Evolutionary conservation across 2,888 invertebrate genomes (phyloP), one percentile per base, ranked within the genome.

Genomic region (Caenorhabditis japonica): DNA sequence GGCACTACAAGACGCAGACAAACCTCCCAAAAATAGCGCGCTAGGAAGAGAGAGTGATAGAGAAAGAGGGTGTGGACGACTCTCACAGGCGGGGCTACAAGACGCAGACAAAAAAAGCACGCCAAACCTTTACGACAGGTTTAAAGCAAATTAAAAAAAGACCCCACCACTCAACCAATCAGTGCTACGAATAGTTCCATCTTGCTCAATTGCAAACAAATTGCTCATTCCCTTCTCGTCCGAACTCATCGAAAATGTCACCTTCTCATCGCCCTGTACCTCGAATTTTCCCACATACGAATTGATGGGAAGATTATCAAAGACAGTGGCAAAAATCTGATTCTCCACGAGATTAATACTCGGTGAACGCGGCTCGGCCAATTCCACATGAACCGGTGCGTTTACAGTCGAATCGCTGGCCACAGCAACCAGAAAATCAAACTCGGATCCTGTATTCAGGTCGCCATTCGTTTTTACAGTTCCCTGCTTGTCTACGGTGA

Each of bases 261-360:
- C 64, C 30, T 60, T 38, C 25, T 61, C 61, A 2, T 19, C 47
- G 19, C 44, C 52, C 27, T 13, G 36, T 17, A 64, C 59, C 13
- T 61, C 68, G 3, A 73, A 51, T 47, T 47, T 73, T 19, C 52
- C 60, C 0, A 73, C 39, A 36, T 41, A 73, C 8, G 73, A 73
- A 4, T 51, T 33, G 5, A 56, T 56, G 0, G 73, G 73, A 4
- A 62, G 46, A 15, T 73, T 61, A 19, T 73, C 73, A 25, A 36
- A 73, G 4, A 73, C 58, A 0, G 68, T 46, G 1, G 73, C 73
- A 21, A 73, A 60, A 3, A 73, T 27, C n/a, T 73, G 68, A 13
- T 43, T 46, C 38, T 73, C 73, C 8, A 25, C 27, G 3, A 73
- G 41, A 2, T 17, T 2, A 15, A 68, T 56, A 0, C 3, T 36